A percentile compares a stretch with the other conserved stretches of the same genome.
Conservation (phyloP, 2,797 vertebrate species). For the Cossypha polioptera region DNA sequence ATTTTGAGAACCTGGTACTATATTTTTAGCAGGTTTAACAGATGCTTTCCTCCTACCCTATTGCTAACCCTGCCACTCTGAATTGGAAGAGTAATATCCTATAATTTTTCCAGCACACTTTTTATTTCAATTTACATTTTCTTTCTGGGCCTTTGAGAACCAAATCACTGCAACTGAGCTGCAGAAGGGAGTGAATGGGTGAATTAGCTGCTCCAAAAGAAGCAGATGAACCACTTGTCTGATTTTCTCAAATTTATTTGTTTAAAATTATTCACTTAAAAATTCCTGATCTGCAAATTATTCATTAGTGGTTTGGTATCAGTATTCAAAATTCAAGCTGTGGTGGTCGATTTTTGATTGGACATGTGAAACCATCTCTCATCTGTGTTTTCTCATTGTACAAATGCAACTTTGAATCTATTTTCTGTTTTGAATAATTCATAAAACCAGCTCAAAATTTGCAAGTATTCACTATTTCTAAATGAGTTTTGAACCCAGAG, state of each 20-base stretch:
- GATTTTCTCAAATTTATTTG: constrained; percentile 66
- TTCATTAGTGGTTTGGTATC: constrained; percentile 57
- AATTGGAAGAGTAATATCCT: constrained; percentile 32
- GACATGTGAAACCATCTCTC: constrained; percentile 46
- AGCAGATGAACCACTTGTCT: constrained; percentile 66
- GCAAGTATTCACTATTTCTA: constrained; percentile 37
- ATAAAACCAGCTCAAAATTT: constrained; percentile 53
- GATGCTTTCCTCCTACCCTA: constrained; percentile 37
- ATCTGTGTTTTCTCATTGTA: constrained; percentile 56
- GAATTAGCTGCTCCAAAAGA: constrained; percentile 60
- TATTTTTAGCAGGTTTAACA: constrained; percentile 57
- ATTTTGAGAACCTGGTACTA: not conserved
- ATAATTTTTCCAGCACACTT: constrained; percentile 33
- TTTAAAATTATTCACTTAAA: constrained; percentile 68
- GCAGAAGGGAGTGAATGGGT: constrained; percentile 53
- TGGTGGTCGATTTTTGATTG: constrained; percentile 31
- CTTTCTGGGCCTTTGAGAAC: constrained; percentile 62
- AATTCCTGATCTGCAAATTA: constrained; percentile 64
- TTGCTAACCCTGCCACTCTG: constrained; percentile 13
- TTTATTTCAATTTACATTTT: constrained; percentile 59
- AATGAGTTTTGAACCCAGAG: not conserved
- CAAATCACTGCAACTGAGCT: constrained; percentile 58
- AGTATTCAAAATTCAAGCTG: constrained; percentile 52
- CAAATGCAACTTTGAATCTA: constrained; percentile 35
- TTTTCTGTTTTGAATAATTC: constrained; percentile 59